Base-by-base conservation (phyloP, 1,140 invertebrate genomes). In the Penaeus indicus region DNA sequence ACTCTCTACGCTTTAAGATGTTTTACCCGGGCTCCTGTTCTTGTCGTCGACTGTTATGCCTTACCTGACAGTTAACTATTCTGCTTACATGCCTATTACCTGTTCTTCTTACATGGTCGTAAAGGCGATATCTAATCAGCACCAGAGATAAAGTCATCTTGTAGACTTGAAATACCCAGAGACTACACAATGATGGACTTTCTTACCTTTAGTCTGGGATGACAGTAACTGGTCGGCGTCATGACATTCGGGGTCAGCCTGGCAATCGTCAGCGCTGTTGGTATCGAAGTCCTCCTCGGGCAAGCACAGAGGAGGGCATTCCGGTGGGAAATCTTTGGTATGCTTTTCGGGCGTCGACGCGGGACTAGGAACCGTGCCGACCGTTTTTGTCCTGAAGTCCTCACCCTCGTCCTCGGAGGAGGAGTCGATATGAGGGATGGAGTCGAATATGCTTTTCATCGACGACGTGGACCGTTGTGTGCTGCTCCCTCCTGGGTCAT, bases 361-460 rank as follows among this genome's bases (percentile, higher is more conserved):
- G 16, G 54, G 54, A 54, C 54, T 54, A 54, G 54, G 54, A 11
- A 54, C 54, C 16, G 54, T 54, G 54, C 54, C 54, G 16, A 54
- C 54, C 54, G 54, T 54, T 16, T 54, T 54, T 8, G 54, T 2
- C 16, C 54, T 54, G 54, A 54, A 54, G 54, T 63, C 69, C 38
- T 84, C 81, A 3, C 64, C 79, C 19, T 88, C 86, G n/a, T 88
- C 86, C 32, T 84, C 81, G 8, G 81, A 84, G 18, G 72, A 75
- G 61, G 86, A 88, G 72, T 88, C 86, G 82, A 88, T 88, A 67
- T 88, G 86, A 10, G 86, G 86, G 62, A 88, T 88, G 60, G 72
- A 84, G 75, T 88, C 86, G 3, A 86, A 63, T 13, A 86, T 86
- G 62, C 62, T 80, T 72, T 25, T 63, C 47, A 86, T 42, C 10